Evolutionary conservation across 1,140 invertebrate species (phyloP).

Genomic region (Parapsyche elsis): DNA sequence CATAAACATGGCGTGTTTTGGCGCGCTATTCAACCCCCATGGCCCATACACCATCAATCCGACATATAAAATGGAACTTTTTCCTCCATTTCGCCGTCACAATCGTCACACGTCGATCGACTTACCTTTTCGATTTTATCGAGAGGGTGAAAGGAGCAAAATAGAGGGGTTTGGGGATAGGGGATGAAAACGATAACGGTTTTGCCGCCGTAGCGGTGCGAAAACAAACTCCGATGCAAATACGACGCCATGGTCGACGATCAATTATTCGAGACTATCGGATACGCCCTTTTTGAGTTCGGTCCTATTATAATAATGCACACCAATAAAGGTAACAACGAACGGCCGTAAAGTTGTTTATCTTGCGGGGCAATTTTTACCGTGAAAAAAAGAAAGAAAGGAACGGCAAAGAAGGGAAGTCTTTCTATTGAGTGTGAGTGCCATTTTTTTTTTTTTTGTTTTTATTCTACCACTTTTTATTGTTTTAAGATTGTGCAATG

Average conservation of each 20-base stretch:
- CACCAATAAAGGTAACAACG: conserved; percentile 43
- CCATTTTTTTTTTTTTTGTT: no score
- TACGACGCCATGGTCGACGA: conserved; percentile 4
- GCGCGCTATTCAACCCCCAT: no score
- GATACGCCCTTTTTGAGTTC: conserved; percentile 24
- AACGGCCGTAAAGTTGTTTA: conserved; percentile 45
- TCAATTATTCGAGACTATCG: not conserved
- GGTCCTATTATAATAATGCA: conserved; percentile 37
- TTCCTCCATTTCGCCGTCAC: not conserved
- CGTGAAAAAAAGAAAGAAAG: conserved; percentile 13
- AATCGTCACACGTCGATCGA: not conserved
- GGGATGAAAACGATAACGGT: not conserved
- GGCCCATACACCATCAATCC: no score
- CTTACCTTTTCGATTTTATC: not conserved
- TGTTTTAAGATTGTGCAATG: not conserved
- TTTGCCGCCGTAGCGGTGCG: not conserved
- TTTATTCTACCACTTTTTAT: conserved; percentile 8
- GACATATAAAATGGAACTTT: no score
- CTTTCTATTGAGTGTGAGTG: no score
- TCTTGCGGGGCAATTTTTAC: conserved; percentile 23
- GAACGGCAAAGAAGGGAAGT: not conserved
- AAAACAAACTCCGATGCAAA: not conserved
- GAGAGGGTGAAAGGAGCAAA: not conserved
- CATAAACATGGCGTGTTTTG: no score
- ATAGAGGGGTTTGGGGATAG: not conserved